Evolutionary conservation across 2,113 vertebrate genomes (phyloP), one percentile per base, ranked within the genome.

Genomic region (Epinephelus moara): DNA sequence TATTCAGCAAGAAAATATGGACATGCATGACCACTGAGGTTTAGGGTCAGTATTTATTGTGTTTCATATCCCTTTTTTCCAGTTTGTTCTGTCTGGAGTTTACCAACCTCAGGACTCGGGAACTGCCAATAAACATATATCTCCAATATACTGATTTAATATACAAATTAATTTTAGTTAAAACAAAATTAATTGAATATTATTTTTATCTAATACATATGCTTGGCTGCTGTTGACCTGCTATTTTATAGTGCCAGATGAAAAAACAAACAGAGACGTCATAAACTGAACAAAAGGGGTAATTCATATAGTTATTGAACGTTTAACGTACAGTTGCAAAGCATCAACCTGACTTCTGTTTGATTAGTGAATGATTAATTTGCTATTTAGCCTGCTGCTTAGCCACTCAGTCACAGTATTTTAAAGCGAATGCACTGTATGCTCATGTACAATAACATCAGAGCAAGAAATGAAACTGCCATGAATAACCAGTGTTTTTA

Each of bases 51-150:
- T 14, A 15, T 56, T 17, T 57, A 30, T 6, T 37, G 5, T 40
- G 30, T 82, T 85, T 87, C 59, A 83, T 45, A 52, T 83, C 50
- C 27, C 18, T 23, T 78, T 70, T 70, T n/a, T 56, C 60, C 2
- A 18, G 6, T 45, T 56, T 60, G 1, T 64, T 9, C 8, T 3
- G 11, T 76, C 45, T 11, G 14, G 1, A 17, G 4, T 62, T 57
- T 4, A 63, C 15, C 8, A 27, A 55, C 8, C 21, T 64, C 19
- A 64, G 21, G 4, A 9, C 8, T 56, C 6, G 23, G 55, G 23
- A 27, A 60, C 27, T 33, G n/a, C 9, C 57, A 60, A 7, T 69
- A 14, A 45, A 55, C 4, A 12, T 13, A 6, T 17, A 6, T 45
- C 3, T 49, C 18, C 0, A 27, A 42, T 9, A 45, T 45, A 45